These are phyloP conservation scores for Rutilus rutilus DNA, from an alignment of 2,113 vertebrate genomes.

Conservation along the genomic window DNA sequence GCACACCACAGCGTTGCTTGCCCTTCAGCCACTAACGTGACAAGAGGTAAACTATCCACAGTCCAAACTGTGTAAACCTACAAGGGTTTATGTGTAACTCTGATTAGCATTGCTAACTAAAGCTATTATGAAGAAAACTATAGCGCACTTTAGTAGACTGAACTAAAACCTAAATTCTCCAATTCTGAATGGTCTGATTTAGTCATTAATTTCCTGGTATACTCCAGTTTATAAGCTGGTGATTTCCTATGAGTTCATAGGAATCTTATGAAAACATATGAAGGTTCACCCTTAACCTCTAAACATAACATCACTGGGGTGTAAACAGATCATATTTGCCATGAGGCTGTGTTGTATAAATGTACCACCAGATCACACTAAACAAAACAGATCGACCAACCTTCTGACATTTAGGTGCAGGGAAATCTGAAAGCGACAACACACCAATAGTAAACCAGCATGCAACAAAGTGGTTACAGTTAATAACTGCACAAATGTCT, in stretches of 20 bases:
- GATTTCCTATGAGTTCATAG: no score
- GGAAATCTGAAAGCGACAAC: background rate
- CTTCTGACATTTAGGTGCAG: background rate
- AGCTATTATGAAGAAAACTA: background rate
- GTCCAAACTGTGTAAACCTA: constrained; percentile 10
- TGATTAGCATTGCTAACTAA: background rate
- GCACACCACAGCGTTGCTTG: background rate
- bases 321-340: no score
- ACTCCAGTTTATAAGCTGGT: no score
- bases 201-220: background rate
- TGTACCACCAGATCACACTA: background rate
- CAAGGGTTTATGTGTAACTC: background rate
- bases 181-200: background rate
- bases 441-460: background rate
- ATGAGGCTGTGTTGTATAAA: background rate
- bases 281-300: no score
- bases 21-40: background rate
- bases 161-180: background rate
- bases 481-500: background rate
- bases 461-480: background rate
- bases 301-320: no score
- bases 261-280: no score
- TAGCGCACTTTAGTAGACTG: background rate
- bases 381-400: background rate
- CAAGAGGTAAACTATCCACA: constrained; percentile 5